Evolutionary conservation across 1,140 invertebrate genomes (phyloP), one percentile per base, ranked within the genome.

Genomic region (Drosophila tristis): DNA sequence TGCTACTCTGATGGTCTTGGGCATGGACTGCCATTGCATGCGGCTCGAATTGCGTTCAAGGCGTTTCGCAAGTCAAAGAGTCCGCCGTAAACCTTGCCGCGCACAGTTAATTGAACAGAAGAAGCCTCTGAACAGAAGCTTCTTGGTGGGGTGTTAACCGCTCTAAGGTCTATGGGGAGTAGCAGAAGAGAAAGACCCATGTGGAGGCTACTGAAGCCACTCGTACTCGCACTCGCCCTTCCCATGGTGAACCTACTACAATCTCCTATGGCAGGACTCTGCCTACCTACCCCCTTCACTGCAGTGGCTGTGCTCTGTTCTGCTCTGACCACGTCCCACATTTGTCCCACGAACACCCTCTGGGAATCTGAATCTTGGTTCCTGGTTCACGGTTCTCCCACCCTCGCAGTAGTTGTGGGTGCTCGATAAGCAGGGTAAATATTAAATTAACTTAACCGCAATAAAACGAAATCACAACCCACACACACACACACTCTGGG

Each of bases 351-450:
- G 70, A 26, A 39, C 31, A 49, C 78, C 13, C 44, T 20, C 74
- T 49, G 51, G 16, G 45, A 48, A 65, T 61, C 59, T 45, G 47
- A 50, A 51, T 66, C 64, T 11, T 39, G 9, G 51, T 43, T 50
- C 56, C 16, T 11, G 13, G 11, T 43, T 50, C 56, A 13, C 8
- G 13, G 11, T 5, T 31, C 29, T 31, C 29, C 7, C 29, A 7
- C 43, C 25, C 39, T 68, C 16, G 15, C 49, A 4, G 31, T 7
- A 31, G 16, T 49, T 61, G 79, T 74, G 79, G 75, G 80, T 84
- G 80, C 65, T 75, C 80, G 80, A 82, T 82, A 82, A 82, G 80
- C 71, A 50, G 54, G 15, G 47, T 61, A 84, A 82, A 82, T 82
- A 82, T 82, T 82, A 61, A 72, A 42, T 35, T 75, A 74, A 78